Conservation (phyloP, 2,888 invertebrate species). For the Drosophila pegasa region DNA sequence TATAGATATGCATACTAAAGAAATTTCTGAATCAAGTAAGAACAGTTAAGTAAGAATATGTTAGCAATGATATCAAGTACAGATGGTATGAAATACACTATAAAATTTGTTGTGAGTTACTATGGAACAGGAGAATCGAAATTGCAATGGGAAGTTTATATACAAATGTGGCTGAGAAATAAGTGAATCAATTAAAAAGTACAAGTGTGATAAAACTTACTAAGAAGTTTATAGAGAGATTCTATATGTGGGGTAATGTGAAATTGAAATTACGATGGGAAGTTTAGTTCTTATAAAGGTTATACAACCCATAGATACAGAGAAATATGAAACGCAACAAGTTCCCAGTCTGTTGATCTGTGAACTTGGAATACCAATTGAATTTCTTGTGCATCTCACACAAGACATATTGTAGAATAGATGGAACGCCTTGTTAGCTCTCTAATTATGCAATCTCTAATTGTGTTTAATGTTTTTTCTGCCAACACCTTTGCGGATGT, state of each 20-base stretch:
- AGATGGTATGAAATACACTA: too few species aligned
- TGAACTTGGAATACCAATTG: background rate
- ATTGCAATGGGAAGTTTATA: background rate
- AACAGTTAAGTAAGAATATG: too few species aligned
- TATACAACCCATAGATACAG: too few species aligned
- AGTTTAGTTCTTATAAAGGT: too few species aligned
- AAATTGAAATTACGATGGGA: too few species aligned
- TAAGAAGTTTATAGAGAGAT: too few species aligned
- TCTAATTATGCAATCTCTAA: constrained; percentile 38
- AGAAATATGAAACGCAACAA: too few species aligned
- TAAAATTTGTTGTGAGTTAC: too few species aligned
- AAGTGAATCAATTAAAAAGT: background rate
- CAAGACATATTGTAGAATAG: constrained; percentile 38
- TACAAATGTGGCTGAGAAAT: background rate
- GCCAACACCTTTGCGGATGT: constrained; percentile 54
- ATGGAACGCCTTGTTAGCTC: constrained; percentile 33
- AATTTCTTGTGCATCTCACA: constrained; percentile 14
- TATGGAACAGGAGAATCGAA: background rate
- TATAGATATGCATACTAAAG: background rate
- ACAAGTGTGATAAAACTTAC: background rate
- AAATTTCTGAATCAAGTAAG: background rate
- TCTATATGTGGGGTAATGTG: too few species aligned
- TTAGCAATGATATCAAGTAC: too few species aligned
- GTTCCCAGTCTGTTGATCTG: too few species aligned
- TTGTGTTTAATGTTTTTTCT: constrained; percentile 9